Percentiles rank a stretch among this genome's conserved stretches.
These are phyloP conservation scores for Sminthurinus signatus DNA, from an alignment of 1,140 invertebrate genomes.

Conservation along the genomic window DNA sequence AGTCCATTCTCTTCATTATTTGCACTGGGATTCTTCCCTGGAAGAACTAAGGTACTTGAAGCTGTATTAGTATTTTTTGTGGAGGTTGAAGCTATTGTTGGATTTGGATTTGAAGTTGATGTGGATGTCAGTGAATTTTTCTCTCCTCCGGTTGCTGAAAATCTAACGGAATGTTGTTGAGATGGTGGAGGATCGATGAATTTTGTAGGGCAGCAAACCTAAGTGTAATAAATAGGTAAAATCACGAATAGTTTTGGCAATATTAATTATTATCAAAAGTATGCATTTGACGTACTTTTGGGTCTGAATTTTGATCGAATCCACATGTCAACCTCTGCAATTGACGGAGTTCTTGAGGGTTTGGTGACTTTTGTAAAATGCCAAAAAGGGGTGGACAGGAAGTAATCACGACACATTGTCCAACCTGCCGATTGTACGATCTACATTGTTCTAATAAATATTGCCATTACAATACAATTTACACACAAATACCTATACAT, in stretches of 20 bases:
- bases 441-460: conserved; percentile 23
- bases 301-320: conserved; percentile 19
- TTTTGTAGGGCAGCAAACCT: conserved; percentile 31
- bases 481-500: no score
- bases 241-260: no score
- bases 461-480: no score
- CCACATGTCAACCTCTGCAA: conserved; percentile 30
- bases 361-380: conserved; percentile 11
- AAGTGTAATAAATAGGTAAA: no score
- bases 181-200: conserved; percentile 7
- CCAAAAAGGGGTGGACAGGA: conserved; percentile 20
- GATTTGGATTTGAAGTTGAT: neutral
- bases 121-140: no score
- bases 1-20: neutral
- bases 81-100: neutral
- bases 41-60: no score
- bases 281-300: conserved; percentile 3
- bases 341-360: conserved; percentile 3
- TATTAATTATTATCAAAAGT: no score
- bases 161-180: no score
- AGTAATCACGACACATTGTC: conserved; percentile 24
- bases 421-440: conserved; percentile 17
- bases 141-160: no score
- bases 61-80: neutral
- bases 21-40: neutral